phyloP scores from a whole-genome alignment of 2,113 vertebrate genomes.

The Polypterus senegalus region DNA sequence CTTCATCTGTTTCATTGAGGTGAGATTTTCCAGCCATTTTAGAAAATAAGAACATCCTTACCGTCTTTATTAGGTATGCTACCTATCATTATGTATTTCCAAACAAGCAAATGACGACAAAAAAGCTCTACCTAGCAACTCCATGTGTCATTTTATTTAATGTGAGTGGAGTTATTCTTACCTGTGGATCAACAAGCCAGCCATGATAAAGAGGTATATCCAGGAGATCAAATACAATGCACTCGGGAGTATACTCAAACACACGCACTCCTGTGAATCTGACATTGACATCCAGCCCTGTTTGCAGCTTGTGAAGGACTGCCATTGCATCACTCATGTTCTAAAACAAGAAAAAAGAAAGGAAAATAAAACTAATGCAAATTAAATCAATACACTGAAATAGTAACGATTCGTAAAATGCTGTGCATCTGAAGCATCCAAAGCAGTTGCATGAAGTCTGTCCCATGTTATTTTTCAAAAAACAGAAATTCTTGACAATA shows the following conservation, averaged over 20 bases:
- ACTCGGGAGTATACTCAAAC: conserved; percentile 96
- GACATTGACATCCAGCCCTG: conserved; percentile 93
- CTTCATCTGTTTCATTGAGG: too few relatives aligned
- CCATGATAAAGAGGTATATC: conserved; percentile 96
- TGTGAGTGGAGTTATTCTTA: conserved; percentile 26
- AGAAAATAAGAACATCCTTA: too few relatives aligned
- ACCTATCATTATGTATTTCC: too few relatives aligned
- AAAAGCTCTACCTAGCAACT: background rate
- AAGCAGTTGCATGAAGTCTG: too few relatives aligned
- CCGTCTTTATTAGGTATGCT: too few relatives aligned
- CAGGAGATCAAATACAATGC: conserved; percentile 95
- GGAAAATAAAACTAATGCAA: background rate
- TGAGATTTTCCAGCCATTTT: too few relatives aligned
- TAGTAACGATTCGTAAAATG: too few relatives aligned
- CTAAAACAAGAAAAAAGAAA: conserved; percentile 38
- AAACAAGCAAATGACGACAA: background rate
- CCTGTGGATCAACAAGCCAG: conserved; percentile 96
- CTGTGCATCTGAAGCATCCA: too few relatives aligned
- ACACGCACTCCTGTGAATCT: conserved; percentile 91
- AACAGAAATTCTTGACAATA: too few relatives aligned
- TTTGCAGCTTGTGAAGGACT: conserved; percentile 91
- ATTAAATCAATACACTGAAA: background rate
- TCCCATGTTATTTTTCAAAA: too few relatives aligned
- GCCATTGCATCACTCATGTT: conserved; percentile 98
- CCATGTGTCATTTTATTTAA: background rate